These are phyloP conservation scores for Drosophila pseudotalamancana DNA, from an alignment of 2,888 invertebrate species.

Conservation along the genomic window DNA sequence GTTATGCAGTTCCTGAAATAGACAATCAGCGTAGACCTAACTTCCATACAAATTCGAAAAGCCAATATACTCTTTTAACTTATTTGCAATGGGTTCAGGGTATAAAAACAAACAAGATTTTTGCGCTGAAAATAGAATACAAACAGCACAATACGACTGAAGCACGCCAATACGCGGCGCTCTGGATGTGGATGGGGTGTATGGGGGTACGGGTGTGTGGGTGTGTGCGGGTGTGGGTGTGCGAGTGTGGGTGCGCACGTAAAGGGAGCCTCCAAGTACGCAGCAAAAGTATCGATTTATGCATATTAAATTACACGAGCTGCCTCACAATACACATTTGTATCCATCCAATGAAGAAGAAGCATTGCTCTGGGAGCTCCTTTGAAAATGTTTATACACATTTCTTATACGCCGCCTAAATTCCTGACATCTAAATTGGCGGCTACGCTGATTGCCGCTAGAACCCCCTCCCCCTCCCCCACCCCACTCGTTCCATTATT, in stretches of 20 bases:
- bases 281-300: constrained; percentile 77
- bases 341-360: constrained; percentile 32
- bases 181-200: constrained; percentile 1
- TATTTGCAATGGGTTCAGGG: too few species aligned
- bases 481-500: constrained; percentile 44
- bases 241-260: constrained; percentile 14
- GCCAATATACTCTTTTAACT: too few species aligned
- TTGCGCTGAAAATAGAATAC: constrained; percentile 74
- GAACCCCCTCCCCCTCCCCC: neutral
- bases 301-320: constrained; percentile 79
- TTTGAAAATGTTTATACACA: constrained; percentile 65
- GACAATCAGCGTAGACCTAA: too few species aligned
- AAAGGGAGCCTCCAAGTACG: constrained; percentile 12
- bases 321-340: constrained; percentile 49
- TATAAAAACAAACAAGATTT: constrained; percentile 78
- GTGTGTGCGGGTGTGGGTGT: neutral
- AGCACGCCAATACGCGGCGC: constrained; percentile 39
- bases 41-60: too few species aligned
- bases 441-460: constrained; percentile 45
- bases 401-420: constrained; percentile 47
- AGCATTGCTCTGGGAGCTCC: constrained; percentile 25
- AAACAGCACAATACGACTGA: constrained; percentile 59
- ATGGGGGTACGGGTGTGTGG: neutral
- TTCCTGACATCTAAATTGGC: constrained; percentile 70
- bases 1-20: too few species aligned